These are phyloP conservation scores for Amorpha juglandis DNA, from an alignment of 2,888 invertebrate species.

Conservation along the genomic window DNA sequence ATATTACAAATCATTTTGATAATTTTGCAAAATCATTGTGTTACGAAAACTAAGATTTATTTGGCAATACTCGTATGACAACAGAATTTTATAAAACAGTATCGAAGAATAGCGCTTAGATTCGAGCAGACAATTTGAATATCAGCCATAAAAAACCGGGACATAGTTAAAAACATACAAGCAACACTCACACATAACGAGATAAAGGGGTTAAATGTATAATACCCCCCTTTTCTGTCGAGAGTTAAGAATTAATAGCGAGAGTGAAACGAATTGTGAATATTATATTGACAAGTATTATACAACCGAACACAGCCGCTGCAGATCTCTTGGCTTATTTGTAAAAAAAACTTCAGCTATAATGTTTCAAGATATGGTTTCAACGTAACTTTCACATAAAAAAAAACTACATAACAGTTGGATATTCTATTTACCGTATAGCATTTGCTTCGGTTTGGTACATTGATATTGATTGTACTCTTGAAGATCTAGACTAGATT, in stretches of 20 bases:
- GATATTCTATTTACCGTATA: slow-evolving; percentile 13
- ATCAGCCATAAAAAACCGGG: too few species aligned
- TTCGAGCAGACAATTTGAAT: too few species aligned
- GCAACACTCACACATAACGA: too few species aligned
- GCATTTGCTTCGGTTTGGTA: slow-evolving; percentile 4
- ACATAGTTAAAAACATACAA: too few species aligned
- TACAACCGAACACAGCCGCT: background rate
- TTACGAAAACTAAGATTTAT: too few species aligned
- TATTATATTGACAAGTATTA: slow-evolving; percentile 1
- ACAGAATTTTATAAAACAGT: too few species aligned
- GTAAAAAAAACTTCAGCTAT: slow-evolving; percentile 22
- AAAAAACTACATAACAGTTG: background rate
- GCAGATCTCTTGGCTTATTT: slow-evolving; percentile 13
- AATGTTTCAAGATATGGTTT: slow-evolving; percentile 26
- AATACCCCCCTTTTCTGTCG: too few species aligned
- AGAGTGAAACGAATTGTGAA: background rate
- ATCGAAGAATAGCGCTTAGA: too few species aligned
- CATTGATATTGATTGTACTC: slow-evolving; percentile 15
- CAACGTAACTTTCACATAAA: slow-evolving; percentile 24
- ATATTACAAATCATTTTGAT: too few species aligned
- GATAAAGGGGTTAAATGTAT: too few species aligned
- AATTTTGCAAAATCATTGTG: too few species aligned
- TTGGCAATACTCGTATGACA: too few species aligned
- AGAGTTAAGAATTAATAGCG: background rate
- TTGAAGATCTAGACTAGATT: slow-evolving; percentile 14